These are phyloP conservation scores for Fissipunctia ypsillon DNA, from an alignment of 2,888 invertebrate species.

Conservation along the genomic window DNA sequence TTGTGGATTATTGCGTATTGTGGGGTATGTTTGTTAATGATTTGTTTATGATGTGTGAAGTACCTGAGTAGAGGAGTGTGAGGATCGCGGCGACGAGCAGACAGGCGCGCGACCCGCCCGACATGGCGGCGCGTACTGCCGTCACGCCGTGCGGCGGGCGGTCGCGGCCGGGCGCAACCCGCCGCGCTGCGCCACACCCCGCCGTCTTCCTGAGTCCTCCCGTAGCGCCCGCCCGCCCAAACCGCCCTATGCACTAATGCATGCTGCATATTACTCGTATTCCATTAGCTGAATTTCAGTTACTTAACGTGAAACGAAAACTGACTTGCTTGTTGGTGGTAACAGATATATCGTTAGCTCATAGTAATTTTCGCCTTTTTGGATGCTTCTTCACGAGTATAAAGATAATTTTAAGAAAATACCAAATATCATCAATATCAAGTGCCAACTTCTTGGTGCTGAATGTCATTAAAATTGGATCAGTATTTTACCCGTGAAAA, in stretches of 20 bases:
- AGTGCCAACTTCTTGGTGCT: neutral
- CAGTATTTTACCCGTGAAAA: neutral
- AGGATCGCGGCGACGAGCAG: constrained; percentile 81
- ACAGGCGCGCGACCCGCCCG: constrained; percentile 85
- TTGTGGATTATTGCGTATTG: neutral
- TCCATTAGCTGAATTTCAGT: constrained; percentile 28
- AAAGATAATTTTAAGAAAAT: neutral
- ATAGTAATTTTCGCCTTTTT: neutral
- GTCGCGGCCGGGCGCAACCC: constrained; percentile 42
- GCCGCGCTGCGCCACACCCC: constrained; percentile 62
- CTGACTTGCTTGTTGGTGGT: constrained; percentile 3
- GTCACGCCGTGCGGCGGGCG: constrained; percentile 67
- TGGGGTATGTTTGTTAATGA: constrained; percentile 4
- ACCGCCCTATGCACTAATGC: constrained; percentile 61
- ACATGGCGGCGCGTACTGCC: constrained; percentile 88
- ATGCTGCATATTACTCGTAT: constrained; percentile 36
- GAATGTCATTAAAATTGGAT: neutral
- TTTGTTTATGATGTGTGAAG: constrained; percentile 47
- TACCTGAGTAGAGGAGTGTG: constrained; percentile 88
- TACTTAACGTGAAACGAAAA: constrained; percentile 9
- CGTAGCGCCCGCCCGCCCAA: constrained; percentile 62
- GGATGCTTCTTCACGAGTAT: neutral
- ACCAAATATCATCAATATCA: neutral
- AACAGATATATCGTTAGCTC: neutral
- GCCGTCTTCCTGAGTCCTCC: constrained; percentile 59